Base-by-base conservation (phyloP, 2,888 invertebrate species). In the Strigamia crassipes region DNA sequence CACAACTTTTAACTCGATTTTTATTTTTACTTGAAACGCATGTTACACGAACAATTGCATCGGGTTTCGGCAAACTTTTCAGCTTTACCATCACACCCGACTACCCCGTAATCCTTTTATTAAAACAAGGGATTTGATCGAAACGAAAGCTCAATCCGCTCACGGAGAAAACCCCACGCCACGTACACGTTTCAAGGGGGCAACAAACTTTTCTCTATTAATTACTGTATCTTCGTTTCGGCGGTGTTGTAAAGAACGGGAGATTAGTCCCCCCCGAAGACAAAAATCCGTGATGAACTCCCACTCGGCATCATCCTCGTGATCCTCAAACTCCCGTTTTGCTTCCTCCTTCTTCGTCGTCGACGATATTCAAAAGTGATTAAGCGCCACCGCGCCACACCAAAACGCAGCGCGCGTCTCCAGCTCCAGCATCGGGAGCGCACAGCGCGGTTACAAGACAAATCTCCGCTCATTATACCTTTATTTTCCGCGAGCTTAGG, bases 401-500 rank as follows among this genome's bases (percentile, higher is more conserved):
- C 73, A 73, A 31, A 31, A 27, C 73, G 27, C 73, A 73, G 31
- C 73, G 66, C 66, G 51, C 77, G 27, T 77, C 77, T 34, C 34
- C 27, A 38, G 6, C 6, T 38, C 9, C 38, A 38, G 38, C 10
- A 77, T 3, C 6, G 73, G 1, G 73, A 73, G n/a, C 73, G 73
- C 31, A 73, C 27, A 15, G 73, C 61, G 81, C 66, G 81, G 81
- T 81, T 81, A 81, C 81, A 81, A 81, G 81, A 81, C 81, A 81
- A 81, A 81, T 81, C 81, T 81, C 81, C 73, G 31, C 34, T 81
- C 81, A 81, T 81, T 81, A 81, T 46, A 81, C 66, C 81, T 81
- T 81, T 81, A 81, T 81, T 81, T 81, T 81, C 81, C 81, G 34
- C 66, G 61, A 31, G 81, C 81, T 81, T 81, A 81, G 51, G 34